A percentile compares a stretch with the other conserved stretches of the same genome.
phyloP scores from a whole-genome alignment of 2,888 invertebrate genomes.

The Physocephala rufipes region DNA sequence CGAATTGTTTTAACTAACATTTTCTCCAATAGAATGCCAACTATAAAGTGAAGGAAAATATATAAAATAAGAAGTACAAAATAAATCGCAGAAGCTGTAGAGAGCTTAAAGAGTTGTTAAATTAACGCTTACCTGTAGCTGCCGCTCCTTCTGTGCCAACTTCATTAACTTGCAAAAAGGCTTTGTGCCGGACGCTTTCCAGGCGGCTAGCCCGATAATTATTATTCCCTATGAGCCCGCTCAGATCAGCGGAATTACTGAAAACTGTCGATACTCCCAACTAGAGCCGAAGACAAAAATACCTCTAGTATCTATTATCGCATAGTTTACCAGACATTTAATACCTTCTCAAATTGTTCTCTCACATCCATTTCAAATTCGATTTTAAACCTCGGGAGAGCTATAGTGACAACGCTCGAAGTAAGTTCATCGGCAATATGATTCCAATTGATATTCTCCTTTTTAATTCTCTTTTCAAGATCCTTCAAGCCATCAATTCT shows the following conservation, averaged over 20 bases:
- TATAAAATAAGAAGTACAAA: too few relatives aligned
- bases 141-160: slow-evolving; percentile 91
- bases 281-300: too few relatives aligned
- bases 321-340: too few relatives aligned
- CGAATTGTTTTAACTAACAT: too few relatives aligned
- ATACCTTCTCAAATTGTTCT: slow-evolving; percentile 71
- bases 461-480: slow-evolving; percentile 72
- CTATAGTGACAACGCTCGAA: slow-evolving; percentile 69
- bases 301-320: too few relatives aligned
- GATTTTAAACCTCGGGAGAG: slow-evolving; percentile 82
- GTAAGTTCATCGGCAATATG: slow-evolving; percentile 61
- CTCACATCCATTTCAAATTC: slow-evolving; percentile 77
- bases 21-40: too few relatives aligned
- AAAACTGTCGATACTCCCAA: slow-evolving; percentile 79
- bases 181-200: slow-evolving; percentile 83
- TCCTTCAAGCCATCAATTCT: slow-evolving; percentile 72
- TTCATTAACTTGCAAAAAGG: slow-evolving; percentile 87
- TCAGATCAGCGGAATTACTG: slow-evolving; percentile 69
- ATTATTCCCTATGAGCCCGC: slow-evolving; percentile 68
- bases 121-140: slow-evolving; percentile 69
- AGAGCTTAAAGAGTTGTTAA: too few relatives aligned
- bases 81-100: too few relatives aligned
- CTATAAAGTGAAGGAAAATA: too few relatives aligned
- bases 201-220: too few relatives aligned
- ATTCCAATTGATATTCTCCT: slow-evolving; percentile 68